Conservation (phyloP, 2,797 vertebrate species). For the Mionectes olivaceus region DNA sequence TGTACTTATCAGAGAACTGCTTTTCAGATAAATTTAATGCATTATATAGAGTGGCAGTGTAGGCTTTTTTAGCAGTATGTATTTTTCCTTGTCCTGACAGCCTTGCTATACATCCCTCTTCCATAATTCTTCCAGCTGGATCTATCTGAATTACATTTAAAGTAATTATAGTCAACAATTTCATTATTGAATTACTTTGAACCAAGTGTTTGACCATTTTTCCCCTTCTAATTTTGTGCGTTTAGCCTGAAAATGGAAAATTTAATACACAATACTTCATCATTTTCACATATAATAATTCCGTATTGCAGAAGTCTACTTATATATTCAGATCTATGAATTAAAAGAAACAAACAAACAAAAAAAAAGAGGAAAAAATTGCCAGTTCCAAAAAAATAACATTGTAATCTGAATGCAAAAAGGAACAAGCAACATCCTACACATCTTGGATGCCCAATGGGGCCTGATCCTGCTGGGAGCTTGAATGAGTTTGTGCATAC, state of each 20-base stretch:
- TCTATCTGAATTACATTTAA: constrained; percentile 14
- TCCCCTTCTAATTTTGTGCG: not conserved
- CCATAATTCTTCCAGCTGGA: not conserved
- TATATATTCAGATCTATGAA: constrained; percentile 2
- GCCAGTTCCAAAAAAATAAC: not conserved
- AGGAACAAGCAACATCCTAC: not conserved
- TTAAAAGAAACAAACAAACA: not conserved
- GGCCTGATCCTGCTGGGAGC: not conserved
- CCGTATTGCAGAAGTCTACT: not conserved
- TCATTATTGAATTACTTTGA: constrained; percentile 38
- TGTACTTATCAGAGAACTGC: constrained; percentile 53
- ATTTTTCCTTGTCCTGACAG: constrained; percentile 25
- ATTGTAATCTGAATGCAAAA: not conserved
- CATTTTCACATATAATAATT: not conserved
- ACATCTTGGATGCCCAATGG: not conserved
- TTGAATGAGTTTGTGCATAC: not conserved
- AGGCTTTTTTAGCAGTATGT: not conserved
- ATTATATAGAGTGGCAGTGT: not conserved
- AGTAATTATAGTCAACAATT: constrained; percentile 47
- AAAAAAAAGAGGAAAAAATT: not conserved
- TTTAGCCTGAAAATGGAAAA: constrained; percentile 19
- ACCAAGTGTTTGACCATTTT: not conserved
- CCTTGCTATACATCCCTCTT: not conserved
- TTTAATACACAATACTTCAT: not conserved
- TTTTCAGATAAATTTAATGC: constrained; percentile 60